Conservation (phyloP, 2,888 invertebrate genomes). For the Crepidodera aurea region DNA sequence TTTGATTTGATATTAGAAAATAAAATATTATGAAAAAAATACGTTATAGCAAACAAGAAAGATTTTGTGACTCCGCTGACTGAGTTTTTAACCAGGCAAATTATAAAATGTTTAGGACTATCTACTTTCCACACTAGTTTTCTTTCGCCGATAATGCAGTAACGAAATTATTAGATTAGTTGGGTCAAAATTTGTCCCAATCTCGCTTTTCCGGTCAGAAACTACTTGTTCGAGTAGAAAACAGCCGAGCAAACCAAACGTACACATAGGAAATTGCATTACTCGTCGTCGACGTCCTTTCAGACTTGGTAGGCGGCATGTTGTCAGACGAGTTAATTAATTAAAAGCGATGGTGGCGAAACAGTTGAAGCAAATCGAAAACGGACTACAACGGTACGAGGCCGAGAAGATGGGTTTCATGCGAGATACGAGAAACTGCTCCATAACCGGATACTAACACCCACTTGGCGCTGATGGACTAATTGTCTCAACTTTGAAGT, state of each 20-base stretch:
- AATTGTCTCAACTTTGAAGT: slow-evolving; percentile 28
- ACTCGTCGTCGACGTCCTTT: not conserved
- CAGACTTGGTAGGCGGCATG: slow-evolving; percentile 2
- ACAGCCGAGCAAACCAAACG: not conserved
- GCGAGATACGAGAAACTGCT: slow-evolving; percentile 17
- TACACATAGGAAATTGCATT: slow-evolving; percentile 16
- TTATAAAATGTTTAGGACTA: too few species aligned
- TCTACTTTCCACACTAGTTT: too few species aligned
- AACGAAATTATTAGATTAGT: not conserved
- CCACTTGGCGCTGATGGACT: slow-evolving; percentile 15
- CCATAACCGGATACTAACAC: slow-evolving; percentile 19
- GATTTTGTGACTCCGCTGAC: too few species aligned
- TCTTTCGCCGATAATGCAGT: too few species aligned
- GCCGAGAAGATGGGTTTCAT: not conserved
- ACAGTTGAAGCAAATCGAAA: slow-evolving; percentile 18
- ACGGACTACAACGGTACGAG: slow-evolving; percentile 2
- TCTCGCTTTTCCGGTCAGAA: slow-evolving; percentile 3
- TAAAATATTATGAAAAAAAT: too few species aligned
- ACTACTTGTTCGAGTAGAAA: slow-evolving; percentile 5
- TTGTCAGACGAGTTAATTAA: slow-evolving; percentile 24
- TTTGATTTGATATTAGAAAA: too few species aligned
- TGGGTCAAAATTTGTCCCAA: not conserved
- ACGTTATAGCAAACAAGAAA: too few species aligned
- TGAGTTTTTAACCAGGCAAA: too few species aligned
- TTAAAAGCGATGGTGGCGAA: slow-evolving; percentile 20